A percentile compares a stretch with the other conserved stretches of the same genome.
phyloP scores from a whole-genome alignment of 2,797 vertebrate genomes.

The Bradypodion ventrale region DNA sequence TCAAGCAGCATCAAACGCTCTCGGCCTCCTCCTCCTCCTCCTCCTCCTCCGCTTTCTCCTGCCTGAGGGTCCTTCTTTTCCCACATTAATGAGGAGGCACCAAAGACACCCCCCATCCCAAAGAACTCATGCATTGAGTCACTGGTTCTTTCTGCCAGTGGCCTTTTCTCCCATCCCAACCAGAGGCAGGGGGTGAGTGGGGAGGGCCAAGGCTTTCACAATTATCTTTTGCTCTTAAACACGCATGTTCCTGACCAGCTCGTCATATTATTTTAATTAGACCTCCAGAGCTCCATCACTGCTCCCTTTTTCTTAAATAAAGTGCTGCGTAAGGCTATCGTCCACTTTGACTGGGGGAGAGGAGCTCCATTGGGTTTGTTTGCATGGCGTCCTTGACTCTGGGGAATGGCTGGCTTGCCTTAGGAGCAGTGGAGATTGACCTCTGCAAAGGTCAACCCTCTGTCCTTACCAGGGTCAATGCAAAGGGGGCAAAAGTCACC shows the following conservation, averaged over 20 bases:
- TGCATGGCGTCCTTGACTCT: fast-evolving
- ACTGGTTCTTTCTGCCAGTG: not conserved
- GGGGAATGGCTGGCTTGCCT: not conserved
- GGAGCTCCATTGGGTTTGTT: not conserved
- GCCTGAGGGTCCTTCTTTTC: not conserved
- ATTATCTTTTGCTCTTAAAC: constrained; percentile 63
- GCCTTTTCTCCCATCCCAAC: not conserved
- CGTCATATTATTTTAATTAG: constrained; percentile 64
- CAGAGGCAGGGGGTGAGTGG: not conserved
- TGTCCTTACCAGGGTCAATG: too few relatives aligned
- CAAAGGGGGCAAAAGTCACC: too few relatives aligned
- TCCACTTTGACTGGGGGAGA: constrained; percentile 10
- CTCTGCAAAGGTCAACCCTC: too few relatives aligned
- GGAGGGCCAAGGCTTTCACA: constrained; percentile 48
- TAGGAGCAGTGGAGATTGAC: too few relatives aligned
- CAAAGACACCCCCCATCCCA: not conserved
- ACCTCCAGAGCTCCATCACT: constrained; percentile 54
- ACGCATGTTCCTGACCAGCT: constrained; percentile 59
- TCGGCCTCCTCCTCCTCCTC: too few relatives aligned
- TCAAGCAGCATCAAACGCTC: too few relatives aligned
- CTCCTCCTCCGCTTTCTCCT: not conserved
- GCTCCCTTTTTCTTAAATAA: constrained; percentile 59
- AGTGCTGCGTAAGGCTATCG: constrained; percentile 12
- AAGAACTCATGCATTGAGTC: not conserved
- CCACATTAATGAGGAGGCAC: not conserved